A percentile compares a stretch with the other conserved stretches of the same genome.
These are phyloP conservation scores for Prinia subflava DNA, from an alignment of 2,113 vertebrate species.

Conservation along the genomic window DNA sequence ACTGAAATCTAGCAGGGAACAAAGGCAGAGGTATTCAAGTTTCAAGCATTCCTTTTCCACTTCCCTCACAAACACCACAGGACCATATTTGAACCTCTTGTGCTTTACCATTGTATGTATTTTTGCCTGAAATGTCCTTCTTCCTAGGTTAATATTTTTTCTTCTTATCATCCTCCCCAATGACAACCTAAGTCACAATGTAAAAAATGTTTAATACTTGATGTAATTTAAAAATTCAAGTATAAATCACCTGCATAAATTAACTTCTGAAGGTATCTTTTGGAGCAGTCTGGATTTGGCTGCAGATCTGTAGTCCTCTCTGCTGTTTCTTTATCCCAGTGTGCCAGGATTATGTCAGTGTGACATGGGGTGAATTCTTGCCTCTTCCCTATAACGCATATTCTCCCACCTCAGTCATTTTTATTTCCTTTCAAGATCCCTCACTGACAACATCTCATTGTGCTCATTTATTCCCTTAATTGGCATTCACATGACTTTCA, in stretches of 20 bases:
- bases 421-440: background rate
- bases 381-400: background rate
- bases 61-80: background rate
- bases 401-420: background rate
- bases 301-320: background rate
- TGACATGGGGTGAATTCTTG: background rate
- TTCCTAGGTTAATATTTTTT: background rate
- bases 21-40: background rate
- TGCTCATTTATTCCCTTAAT: slow-evolving; percentile 19
- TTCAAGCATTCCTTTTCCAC: background rate
- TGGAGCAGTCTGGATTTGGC: background rate
- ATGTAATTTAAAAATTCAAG: background rate
- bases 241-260: background rate
- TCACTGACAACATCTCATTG: background rate
- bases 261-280: background rate
- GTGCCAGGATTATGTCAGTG: background rate
- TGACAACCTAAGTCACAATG: background rate
- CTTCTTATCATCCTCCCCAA: background rate
- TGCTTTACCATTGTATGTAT: background rate
- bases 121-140: background rate
- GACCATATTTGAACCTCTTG: background rate
- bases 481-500: slow-evolving; percentile 42
- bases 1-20: background rate
- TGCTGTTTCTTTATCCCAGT: background rate
- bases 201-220: background rate